These are phyloP conservation scores for Scopus umbretta DNA, from an alignment of 2,113 vertebrate species.

Conservation along the genomic window DNA sequence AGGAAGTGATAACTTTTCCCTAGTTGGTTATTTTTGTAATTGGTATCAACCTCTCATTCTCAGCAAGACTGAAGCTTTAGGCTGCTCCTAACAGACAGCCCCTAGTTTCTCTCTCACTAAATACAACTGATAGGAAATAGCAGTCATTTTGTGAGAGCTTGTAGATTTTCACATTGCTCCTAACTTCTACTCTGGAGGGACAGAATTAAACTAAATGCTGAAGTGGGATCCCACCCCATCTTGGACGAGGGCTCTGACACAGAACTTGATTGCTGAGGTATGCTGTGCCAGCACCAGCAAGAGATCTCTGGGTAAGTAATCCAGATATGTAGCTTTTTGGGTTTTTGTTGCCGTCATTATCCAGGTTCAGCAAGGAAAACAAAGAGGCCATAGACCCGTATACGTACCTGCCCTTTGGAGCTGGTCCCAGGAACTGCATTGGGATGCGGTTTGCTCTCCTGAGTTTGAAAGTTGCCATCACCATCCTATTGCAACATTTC, in stretches of 20 bases:
- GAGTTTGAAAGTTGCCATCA: conserved; percentile 71
- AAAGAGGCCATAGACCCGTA: conserved; percentile 69
- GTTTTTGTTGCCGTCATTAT: not conserved
- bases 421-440: conserved; percentile 84
- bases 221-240: not conserved
- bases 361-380: conserved; percentile 83
- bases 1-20: not conserved
- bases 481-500: conserved; percentile 74
- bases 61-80: not conserved
- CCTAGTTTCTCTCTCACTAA: not conserved
- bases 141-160: not conserved
- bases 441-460: conserved; percentile 83
- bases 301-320: not conserved
- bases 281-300: not conserved
- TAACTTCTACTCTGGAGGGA: not conserved
- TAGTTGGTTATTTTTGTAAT: not conserved
- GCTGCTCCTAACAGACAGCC: not conserved
- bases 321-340: not conserved
- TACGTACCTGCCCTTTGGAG: conserved; percentile 80
- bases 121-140: not conserved
- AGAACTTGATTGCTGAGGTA: fast-evolving
- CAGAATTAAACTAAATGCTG: not conserved
- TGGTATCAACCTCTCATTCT: not conserved
- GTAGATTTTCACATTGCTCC: not conserved
- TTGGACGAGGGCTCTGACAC: not conserved